phyloP scores from a whole-genome alignment of 2,888 invertebrate species.

The Mesoligia furuncula region DNA sequence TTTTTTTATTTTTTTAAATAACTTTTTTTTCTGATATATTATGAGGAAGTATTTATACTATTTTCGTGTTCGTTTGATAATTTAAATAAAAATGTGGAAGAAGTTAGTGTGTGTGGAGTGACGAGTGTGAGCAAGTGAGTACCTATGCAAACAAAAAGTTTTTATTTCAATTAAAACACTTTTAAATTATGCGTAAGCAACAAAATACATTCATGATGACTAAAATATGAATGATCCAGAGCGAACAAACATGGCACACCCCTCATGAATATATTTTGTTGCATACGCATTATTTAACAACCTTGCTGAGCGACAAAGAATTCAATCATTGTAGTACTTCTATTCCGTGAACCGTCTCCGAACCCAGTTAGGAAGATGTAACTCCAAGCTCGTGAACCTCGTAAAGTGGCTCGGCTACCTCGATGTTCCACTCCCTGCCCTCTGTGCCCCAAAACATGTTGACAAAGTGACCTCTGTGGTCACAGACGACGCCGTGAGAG shows the following conservation, averaged over 20 bases:
- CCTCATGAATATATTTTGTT: background rate
- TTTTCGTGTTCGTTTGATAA: background rate
- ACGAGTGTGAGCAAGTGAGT: background rate
- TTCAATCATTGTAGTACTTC: background rate
- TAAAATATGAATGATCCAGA: background rate
- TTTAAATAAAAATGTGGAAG: background rate
- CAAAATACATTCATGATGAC: background rate
- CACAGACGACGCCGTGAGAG: background rate
- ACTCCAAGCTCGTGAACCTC: background rate
- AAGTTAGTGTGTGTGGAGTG: background rate
- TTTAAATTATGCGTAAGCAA: background rate
- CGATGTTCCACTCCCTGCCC: background rate
- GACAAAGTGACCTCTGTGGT: background rate
- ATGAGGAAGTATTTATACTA: background rate
- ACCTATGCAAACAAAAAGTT: background rate
- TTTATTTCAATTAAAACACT: background rate
- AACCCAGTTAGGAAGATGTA: background rate
- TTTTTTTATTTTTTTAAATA: no score
- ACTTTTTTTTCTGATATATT: conserved; percentile 4
- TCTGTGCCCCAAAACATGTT: background rate
- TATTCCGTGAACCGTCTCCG: background rate
- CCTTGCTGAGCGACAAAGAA: background rate
- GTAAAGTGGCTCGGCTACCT: background rate
- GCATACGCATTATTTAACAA: background rate
- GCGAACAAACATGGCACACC: background rate